Percentiles rank a stretch among this genome's conserved stretches.
phyloP scores from a whole-genome alignment of 2,888 invertebrate genomes.

The Bombylius major region DNA sequence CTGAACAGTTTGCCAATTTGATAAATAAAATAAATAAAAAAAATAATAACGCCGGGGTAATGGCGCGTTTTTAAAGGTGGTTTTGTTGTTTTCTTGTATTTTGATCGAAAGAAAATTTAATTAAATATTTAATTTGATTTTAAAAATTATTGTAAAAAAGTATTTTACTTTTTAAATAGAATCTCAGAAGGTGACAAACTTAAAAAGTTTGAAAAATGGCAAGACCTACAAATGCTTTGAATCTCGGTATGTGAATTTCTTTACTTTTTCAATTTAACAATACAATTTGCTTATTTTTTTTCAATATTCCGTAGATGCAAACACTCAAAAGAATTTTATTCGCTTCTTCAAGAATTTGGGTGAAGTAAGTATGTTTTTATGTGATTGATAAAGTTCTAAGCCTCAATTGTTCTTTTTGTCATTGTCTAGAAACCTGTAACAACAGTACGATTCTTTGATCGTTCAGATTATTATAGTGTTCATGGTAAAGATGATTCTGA shows the following conservation, averaged over 20 bases:
- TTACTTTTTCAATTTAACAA: too few species aligned
- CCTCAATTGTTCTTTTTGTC: neutral
- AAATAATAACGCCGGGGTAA: too few species aligned
- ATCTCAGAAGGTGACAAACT: neutral
- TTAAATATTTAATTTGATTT: too few species aligned
- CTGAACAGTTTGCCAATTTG: too few species aligned
- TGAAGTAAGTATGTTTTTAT: neutral
- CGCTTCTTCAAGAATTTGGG: constrained; percentile 19
- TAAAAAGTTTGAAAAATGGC: neutral
- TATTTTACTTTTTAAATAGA: neutral
- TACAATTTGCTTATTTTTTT: constrained; percentile 36
- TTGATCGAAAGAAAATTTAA: too few species aligned
- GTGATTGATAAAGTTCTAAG: neutral
- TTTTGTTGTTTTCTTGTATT: too few species aligned
- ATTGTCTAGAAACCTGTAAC: constrained; percentile 64
- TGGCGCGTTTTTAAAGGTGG: too few species aligned
- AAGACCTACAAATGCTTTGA: neutral
- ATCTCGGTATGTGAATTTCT: neutral
- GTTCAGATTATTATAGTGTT: constrained; percentile 75
- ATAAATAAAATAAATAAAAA: too few species aligned
- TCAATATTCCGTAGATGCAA: constrained; percentile 22
- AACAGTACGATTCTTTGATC: constrained; percentile 78
- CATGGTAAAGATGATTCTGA: constrained; percentile 73
- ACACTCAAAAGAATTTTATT: constrained; percentile 30
- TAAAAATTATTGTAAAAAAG: too few species aligned